Base-by-base conservation (phyloP, 2,113 vertebrate genomes). In the Dolichotis patagonum region DNA sequence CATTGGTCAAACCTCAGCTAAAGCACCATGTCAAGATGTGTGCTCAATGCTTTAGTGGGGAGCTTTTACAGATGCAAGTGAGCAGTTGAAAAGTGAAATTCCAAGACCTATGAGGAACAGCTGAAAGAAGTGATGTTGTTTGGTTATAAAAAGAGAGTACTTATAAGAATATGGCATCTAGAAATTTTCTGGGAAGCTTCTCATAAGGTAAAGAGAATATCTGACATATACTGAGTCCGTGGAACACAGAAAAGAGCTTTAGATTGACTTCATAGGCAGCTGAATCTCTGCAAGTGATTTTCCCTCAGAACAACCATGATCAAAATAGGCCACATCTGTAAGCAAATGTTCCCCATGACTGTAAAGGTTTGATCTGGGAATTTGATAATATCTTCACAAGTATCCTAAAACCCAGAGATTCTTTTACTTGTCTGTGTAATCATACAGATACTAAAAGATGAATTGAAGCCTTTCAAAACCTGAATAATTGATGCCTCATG, bases 401-500 rank as follows among this genome's bases (percentile, higher is more conserved):
- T 58, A 92, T 85, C 17, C 5, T 58, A 10, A 41, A 88, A 85
- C 3, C 1, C 24, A 49, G 17, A 87, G 4, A 52, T 81, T 71
- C 41, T 96, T 52, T 96, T 90, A 71, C 7, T 26, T 91, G 30
- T 95, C 30, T 87, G 9, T 87, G 9, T 46, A 32, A 43, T 90
- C 16, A 77, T 26, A 41, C 26, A 80, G 14, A 20, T 89, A 30
- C 20, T 73, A 88, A 94, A 22, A 96, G 3, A 60, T 88, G 35
- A n/a, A 80, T 13, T 13, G 1, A 91, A 5, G 17, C 35, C 14
- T 91, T 85, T 12, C 73, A 89, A 67, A 94, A 14, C 22, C 78
- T 81, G 69, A 94, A 78, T 60, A 22, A 22, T 12, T 30, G 12
- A 69, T 77, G 7, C 14, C 4, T 49, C 20, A 32, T 63, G 10